phyloP scores from a whole-genome alignment of 2,888 invertebrate species.

The Dolomedes plantarius region DNA sequence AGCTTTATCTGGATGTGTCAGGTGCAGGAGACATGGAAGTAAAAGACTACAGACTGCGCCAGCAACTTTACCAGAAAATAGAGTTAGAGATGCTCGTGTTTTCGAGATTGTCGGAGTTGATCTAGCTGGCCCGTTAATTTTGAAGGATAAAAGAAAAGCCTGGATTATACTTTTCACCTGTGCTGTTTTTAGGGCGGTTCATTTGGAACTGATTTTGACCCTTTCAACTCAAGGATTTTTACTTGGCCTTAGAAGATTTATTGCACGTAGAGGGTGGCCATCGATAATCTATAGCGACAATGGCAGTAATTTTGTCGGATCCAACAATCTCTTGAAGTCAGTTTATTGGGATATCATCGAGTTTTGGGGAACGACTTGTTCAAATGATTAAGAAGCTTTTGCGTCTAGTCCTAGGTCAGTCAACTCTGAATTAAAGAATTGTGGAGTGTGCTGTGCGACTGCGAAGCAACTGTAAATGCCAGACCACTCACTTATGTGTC shows the following conservation, averaged over 20 bases:
- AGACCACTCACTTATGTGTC: no score
- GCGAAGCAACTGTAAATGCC: no score
- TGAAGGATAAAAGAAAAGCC: not conserved
- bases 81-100: not conserved
- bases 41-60: no score
- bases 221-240: not conserved
- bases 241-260: not conserved
- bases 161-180: constrained; percentile 1
- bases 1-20: no score
- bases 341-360: not conserved
- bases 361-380: not conserved
- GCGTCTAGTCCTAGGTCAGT: no score
- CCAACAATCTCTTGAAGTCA: constrained; percentile 13
- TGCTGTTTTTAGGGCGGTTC: constrained; percentile 9
- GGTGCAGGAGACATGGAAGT: no score
- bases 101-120: not conserved
- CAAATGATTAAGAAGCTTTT: no score
- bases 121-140: not conserved
- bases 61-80: not conserved
- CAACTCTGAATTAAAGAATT: not conserved
- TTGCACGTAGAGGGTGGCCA: not conserved
- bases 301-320: constrained; percentile 9
- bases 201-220: not conserved
- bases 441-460: no score
- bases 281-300: constrained; percentile 4